Evolutionary conservation across 2,113 vertebrate species (phyloP), one percentile per base, ranked within the genome.

Genomic region (Tragelaphus buxtoni): DNA sequence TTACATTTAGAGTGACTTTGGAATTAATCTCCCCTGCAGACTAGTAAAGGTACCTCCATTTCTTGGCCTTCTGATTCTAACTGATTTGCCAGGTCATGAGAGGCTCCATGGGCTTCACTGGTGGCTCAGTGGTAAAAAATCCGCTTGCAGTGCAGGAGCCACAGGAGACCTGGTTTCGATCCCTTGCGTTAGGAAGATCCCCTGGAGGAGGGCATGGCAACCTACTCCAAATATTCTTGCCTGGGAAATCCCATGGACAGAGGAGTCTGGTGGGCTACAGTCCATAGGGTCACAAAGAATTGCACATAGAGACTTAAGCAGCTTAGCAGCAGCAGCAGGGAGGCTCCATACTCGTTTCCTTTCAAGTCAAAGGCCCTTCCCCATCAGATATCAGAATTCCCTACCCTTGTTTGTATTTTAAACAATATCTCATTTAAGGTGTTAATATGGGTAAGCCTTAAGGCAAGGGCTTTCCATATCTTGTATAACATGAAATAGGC

Each of bases 21-120:
- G 35, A 65, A 91, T 95, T 93, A 39, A 58, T 88, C 95, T 93
- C 9, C 16, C n/a, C n/a, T 74, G 18, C 7, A 81, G 28, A 77
- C 45, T 84, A 58, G 39, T 81, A 58, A 85, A 91, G 28, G 16
- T 76, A 86, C 69, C 69, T 96, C 18, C 88, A 10, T 88, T 88
- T 88, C 55, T 95, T 95, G 30, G 42, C 61, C 26, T 97, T 96
- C 17, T 85, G 61, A 88, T 91, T 90, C 39, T 56, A 81, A 86
- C n/a, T 90, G 45, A 76, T 77, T 84, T 96, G 28, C 65, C 7
- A 47, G 76, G 24, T 88, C 26, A 56, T 72, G 10, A 42, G 61
- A 95, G 61, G 30, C 42, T 69, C 18, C 65, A 69, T 69, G 65
- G n/a, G 18, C 65, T 39, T 39, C 65, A 69, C 65, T 10, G 1